A percentile compares a stretch with the other conserved stretches of the same genome.
These are phyloP conservation scores for Brachyrhaphis roseni DNA, from an alignment of 2,797 vertebrate species.

Conservation along the genomic window DNA sequence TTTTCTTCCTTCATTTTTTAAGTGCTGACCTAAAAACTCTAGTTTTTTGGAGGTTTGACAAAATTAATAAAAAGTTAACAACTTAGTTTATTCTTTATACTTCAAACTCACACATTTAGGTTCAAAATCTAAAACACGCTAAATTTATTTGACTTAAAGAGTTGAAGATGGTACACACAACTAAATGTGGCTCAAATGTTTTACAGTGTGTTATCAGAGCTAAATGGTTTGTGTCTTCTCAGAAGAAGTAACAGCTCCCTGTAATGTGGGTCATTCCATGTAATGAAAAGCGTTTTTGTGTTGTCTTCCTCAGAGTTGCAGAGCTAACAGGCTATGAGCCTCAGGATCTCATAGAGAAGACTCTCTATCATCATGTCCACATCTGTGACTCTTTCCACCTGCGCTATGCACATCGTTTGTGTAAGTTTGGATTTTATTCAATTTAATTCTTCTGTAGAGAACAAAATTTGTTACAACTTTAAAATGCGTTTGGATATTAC, in stretches of 20 bases:
- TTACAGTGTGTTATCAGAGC: neutral
- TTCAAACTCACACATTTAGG: no score
- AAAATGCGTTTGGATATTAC: neutral
- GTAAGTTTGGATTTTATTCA: constrained; percentile 79
- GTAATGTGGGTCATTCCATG: neutral
- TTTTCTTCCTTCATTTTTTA: no score
- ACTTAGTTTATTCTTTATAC: no score
- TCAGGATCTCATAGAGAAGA: constrained; percentile 98
- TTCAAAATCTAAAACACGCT: no score
- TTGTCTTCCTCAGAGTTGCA: constrained; percentile 83
- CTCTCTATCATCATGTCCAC: constrained; percentile 96
- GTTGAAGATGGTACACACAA: no score
- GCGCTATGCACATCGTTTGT: constrained; percentile 94
- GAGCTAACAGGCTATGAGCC: constrained; percentile 97
- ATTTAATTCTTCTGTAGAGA: neutral
- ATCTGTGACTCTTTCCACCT: constrained; percentile 97
- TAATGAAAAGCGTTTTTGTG: neutral
- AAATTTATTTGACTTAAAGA: no score
- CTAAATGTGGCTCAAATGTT: no score
- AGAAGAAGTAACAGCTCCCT: neutral
- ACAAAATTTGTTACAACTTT: neutral
- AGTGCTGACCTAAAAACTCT: no score
- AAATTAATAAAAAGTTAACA: no score
- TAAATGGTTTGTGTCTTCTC: neutral
- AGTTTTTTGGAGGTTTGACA: no score